These are phyloP conservation scores for Cryptoprocta ferox DNA, from an alignment of 2,797 vertebrate species.

Conservation along the genomic window DNA sequence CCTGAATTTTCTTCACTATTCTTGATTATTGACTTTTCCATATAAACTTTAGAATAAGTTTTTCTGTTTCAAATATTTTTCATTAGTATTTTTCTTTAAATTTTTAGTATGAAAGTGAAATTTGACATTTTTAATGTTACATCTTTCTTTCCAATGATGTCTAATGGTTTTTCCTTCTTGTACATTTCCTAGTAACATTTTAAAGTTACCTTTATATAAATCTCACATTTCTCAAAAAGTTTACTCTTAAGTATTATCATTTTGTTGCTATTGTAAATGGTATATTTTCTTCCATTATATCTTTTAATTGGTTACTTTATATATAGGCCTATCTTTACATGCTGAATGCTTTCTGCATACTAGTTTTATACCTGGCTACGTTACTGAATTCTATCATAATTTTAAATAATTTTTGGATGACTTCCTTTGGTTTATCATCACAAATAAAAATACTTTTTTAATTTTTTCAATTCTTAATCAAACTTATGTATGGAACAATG, in stretches of 20 bases:
- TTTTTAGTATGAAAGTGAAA: neutral
- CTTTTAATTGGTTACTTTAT: neutral
- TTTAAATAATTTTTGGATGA: slow-evolving; percentile 15
- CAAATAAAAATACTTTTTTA: neutral
- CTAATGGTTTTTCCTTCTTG: neutral
- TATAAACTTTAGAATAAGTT: neutral
- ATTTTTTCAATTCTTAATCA: neutral
- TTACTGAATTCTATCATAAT: neutral
- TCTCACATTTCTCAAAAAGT: neutral
- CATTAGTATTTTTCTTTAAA: neutral
- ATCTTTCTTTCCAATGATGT: neutral
- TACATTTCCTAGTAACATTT: neutral
- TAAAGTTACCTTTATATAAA: neutral
- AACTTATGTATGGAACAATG: neutral
- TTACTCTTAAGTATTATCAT: neutral
- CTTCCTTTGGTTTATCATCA: neutral
- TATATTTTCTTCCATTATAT: neutral
- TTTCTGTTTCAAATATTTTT: neutral
- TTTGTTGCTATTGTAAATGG: neutral
- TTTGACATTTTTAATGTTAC: neutral
- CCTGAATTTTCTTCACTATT: neutral
- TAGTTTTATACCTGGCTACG: neutral
- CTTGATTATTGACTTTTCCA: neutral
- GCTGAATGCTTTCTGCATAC: neutral
- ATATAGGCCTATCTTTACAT: neutral